Evolutionary conservation across 2,888 invertebrate species (phyloP).

Genomic region (Germaria angustata): DNA sequence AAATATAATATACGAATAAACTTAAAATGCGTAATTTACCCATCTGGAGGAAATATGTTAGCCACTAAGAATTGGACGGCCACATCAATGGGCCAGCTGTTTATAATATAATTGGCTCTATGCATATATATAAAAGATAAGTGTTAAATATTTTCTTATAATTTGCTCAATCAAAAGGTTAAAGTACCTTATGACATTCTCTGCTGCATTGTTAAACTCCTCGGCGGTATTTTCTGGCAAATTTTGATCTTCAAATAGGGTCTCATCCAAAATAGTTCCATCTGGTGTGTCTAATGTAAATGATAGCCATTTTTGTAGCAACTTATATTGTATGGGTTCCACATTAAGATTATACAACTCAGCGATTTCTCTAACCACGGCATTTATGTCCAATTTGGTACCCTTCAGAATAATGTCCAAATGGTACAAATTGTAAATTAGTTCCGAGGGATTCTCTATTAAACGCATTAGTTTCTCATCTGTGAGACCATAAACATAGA

Average conservation of each 20-base stretch:
- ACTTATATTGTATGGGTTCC: constrained; percentile 75
- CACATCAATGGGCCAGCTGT: constrained; percentile 77
- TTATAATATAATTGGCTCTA: constrained; percentile 78
- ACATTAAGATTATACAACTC: constrained; percentile 75
- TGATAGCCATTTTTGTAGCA: constrained; percentile 78
- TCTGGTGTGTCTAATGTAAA: constrained; percentile 73
- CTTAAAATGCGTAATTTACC: constrained; percentile 70
- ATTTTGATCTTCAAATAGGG: constrained; percentile 77
- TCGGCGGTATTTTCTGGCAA: constrained; percentile 66
- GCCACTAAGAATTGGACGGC: constrained; percentile 77
- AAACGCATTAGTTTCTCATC: constrained; percentile 77
- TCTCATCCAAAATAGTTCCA: constrained; percentile 77
- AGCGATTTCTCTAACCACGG: constrained; percentile 77
- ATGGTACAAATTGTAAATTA: constrained; percentile 77
- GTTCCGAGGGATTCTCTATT: constrained; percentile 77
- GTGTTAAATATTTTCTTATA: not conserved
- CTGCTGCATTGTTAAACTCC: constrained; percentile 71
- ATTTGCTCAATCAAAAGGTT: not conserved
- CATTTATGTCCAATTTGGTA: constrained; percentile 78
- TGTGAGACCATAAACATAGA: constrained; percentile 76
- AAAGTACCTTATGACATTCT: constrained; percentile 75
- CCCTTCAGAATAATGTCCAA: constrained; percentile 76
- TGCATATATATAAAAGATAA: not conserved
- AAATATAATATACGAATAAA: not conserved
- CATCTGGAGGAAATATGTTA: constrained; percentile 76